These are phyloP conservation scores for Nerophis lumbriciformis DNA, from an alignment of 2,113 vertebrate genomes.

Conservation along the genomic window DNA sequence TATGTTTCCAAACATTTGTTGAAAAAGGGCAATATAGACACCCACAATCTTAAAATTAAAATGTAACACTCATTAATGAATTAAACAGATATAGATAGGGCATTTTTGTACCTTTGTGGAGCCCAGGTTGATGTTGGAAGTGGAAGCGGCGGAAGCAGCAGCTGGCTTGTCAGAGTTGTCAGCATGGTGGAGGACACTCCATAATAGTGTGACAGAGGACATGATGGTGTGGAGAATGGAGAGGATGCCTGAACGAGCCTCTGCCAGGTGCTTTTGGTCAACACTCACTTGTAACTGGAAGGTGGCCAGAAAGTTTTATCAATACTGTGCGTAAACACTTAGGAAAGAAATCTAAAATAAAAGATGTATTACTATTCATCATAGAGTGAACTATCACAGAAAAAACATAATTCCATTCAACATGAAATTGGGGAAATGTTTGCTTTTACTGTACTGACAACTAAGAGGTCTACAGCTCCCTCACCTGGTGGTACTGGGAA, in stretches of 20 bases:
- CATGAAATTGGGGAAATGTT: background rate
- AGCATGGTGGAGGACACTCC: slow-evolving; percentile 89
- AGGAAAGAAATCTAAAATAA: background rate
- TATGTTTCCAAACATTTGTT: background rate
- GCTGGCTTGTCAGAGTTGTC: slow-evolving; percentile 85
- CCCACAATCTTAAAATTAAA: background rate
- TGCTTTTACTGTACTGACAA: background rate
- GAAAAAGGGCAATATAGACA: background rate
- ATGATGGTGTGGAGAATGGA: slow-evolving; percentile 96
- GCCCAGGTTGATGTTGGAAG: slow-evolving; percentile 93
- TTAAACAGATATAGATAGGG: background rate
- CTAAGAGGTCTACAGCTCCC: slow-evolving; percentile 19
- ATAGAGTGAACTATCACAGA: background rate
- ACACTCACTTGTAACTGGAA: slow-evolving; percentile 85
- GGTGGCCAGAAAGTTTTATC: background rate
- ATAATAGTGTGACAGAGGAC: slow-evolving; percentile 93
- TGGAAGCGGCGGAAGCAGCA: slow-evolving; percentile 79
- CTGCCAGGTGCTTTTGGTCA: slow-evolving; percentile 91
- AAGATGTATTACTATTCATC: background rate
- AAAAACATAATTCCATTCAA: background rate
- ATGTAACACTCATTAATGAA: background rate
- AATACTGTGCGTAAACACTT: background rate
- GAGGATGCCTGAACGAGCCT: slow-evolving; percentile 91
- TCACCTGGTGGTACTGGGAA: slow-evolving; percentile 95
- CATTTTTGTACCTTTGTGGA: slow-evolving; percentile 84